Evolutionary conservation across 2,888 invertebrate genomes (phyloP).

Genomic region (Schizaphis graminum): DNA sequence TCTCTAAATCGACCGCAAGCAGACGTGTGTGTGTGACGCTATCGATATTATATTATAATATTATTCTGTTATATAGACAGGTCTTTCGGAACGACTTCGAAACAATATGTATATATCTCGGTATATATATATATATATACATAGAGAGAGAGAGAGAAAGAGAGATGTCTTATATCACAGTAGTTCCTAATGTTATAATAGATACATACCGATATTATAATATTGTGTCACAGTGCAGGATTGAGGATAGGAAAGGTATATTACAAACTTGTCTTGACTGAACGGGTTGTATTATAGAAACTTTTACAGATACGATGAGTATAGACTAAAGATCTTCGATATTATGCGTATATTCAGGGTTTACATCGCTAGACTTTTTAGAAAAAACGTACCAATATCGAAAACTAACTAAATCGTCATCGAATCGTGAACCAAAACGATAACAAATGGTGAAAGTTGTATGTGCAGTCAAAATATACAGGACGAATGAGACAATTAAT

Average conservation of each 20-base stretch:
- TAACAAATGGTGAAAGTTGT: neutral
- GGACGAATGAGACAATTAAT: neutral
- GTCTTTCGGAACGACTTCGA: neutral
- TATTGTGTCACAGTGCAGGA: neutral
- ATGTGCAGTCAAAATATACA: neutral
- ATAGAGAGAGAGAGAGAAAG: no score
- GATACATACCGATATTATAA: neutral
- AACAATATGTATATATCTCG: neutral
- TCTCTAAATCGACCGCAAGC: neutral
- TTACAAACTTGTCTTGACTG: neutral
- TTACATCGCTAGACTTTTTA: neutral
- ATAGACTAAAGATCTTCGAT: neutral
- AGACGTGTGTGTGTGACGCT: neutral
- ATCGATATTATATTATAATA: neutral
- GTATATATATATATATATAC: no score
- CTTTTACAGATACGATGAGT: neutral
- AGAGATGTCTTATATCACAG: neutral
- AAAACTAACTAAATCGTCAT: no score
- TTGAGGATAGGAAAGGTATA: no score
- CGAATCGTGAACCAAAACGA: neutral
- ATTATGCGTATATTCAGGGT: neutral
- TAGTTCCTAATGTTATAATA: neutral
- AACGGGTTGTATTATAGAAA: neutral
- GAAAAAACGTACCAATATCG: neutral
- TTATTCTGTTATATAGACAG: neutral